phyloP scores from a whole-genome alignment of 2,888 invertebrate genomes.

The Coelinius sp. region DNA sequence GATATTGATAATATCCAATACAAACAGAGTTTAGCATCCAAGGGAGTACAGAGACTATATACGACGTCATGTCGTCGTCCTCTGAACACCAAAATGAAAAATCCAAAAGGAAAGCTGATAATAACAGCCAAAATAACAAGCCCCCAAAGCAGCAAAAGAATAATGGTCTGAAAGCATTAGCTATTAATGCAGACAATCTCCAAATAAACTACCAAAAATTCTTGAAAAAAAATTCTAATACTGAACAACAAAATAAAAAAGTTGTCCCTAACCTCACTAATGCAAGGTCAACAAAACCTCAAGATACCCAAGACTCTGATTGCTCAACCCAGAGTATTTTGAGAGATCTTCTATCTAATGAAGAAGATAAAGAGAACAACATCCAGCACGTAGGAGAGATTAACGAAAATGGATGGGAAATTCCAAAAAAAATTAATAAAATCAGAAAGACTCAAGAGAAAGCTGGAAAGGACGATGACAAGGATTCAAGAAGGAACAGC shows the following conservation, averaged over 20 bases:
- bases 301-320: not conserved
- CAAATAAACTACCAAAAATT: not conserved
- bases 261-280: not conserved
- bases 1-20: no score
- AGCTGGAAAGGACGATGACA: not conserved
- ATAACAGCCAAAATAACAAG: not conserved
- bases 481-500: not conserved
- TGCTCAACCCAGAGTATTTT: not conserved
- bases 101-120: not conserved
- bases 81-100: not conserved
- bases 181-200: not conserved
- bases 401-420: not conserved
- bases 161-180: not conserved
- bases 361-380: not conserved
- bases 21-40: no score
- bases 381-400: not conserved
- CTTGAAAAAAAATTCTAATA: not conserved
- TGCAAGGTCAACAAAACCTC: not conserved
- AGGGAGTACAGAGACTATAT: no score
- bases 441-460: not conserved
- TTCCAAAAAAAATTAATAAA: not conserved
- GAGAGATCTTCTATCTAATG: not conserved
- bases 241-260: not conserved
- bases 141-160: not conserved
- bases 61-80: not conserved